Base-by-base conservation (phyloP, 2,113 vertebrate species). In the Zosterops borbonicus region DNA sequence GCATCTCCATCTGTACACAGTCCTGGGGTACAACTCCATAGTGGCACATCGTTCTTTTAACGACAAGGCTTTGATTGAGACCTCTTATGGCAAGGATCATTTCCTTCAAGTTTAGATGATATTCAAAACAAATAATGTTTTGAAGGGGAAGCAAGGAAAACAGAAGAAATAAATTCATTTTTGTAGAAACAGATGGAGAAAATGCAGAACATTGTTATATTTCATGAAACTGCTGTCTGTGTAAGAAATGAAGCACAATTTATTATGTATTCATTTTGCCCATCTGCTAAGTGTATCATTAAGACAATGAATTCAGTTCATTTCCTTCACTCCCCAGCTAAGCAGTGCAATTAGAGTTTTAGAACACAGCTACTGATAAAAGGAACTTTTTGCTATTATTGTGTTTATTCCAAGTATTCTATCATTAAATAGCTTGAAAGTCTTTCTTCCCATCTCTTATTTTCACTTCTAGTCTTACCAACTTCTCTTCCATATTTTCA, bases 161-260 rank as follows among this genome's bases (percentile, higher is more conserved):
- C 37, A 92, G n/a, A 88, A 82, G 83, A 91, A 86, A 91, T 88
- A 82, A 91, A 94, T 96, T 97, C 78, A 83, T 95, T 93, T 94
- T 92, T 95, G 92, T 83, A 93, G 87, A 97, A 97, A 68, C 96
- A 97, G 97, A 97, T 96, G 97, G 96, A 94, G 46, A 96, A 96
- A 97, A 94, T 90, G 88, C 89, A 95, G 87, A 97, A 91, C 81
- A 90, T 79, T 28, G 73, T 92, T 96, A 80, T 90, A 96, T 95
- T 96, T 94, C 93, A 92, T 89, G 89, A 91, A 91, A 81, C 79
- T 86, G 52, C 80, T 96, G 96, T 88, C 94, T 94, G 63, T 84
- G 81, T 96, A 96, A 97, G 96, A 96, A 96, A 95, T 53, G 42
- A 95, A 97, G 92, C 89, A 93, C 69, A 79, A 91, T 53, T 53